Base-by-base conservation (phyloP, 23 tunicate genomes). In the Clavelina lepadiformis region DNA sequence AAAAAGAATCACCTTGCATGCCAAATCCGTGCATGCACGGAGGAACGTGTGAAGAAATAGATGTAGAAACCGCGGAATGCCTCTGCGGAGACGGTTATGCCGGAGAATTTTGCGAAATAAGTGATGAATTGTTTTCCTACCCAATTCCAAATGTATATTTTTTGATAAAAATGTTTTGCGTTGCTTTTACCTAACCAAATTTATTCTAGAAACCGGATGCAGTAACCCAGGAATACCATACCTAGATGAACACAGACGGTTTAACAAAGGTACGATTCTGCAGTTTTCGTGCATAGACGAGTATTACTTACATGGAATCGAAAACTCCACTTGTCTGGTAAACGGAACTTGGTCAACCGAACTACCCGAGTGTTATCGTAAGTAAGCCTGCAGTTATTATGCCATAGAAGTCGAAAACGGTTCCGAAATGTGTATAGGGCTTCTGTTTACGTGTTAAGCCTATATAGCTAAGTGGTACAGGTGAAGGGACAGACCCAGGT, bases 141-240 rank as follows among this genome's bases (percentile, higher is more conserved):
- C 21, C 0, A 15, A 7, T n/a, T 20, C 22, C 58, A 0, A 1
- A 50, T 0, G n/a, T n/a, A n/a, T n/a, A n/a, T n/a, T n/a, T n/a
- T n/a, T n/a, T n/a, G n/a, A n/a, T n/a, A n/a, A n/a, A n/a, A n/a
- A n/a, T n/a, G n/a, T n/a, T n/a, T n/a, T n/a, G n/a, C n/a, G n/a
- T n/a, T n/a, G n/a, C n/a, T n/a, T n/a, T n/a, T n/a, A n/a, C n/a
- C n/a, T 47, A 18, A 65, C 19, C 5, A 65, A 65, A 65, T 6
- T n/a, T 65, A 5, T 18, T 27, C 1, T 51, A 86, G 95, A 66
- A 36, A 52, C 86, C 19, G 95, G 95, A 0, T 86, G 95, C 58
- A 72, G 71, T 3, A 78, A 86, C 38, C 95, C 95, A 6, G 95
- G 95, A 11, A 72, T 86, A 20, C 86, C 85, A 8, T 67, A 66